Evolutionary conservation across 2,888 invertebrate species (phyloP), one percentile per base, ranked within the genome.

Genomic region (Sycophila texana): DNA sequence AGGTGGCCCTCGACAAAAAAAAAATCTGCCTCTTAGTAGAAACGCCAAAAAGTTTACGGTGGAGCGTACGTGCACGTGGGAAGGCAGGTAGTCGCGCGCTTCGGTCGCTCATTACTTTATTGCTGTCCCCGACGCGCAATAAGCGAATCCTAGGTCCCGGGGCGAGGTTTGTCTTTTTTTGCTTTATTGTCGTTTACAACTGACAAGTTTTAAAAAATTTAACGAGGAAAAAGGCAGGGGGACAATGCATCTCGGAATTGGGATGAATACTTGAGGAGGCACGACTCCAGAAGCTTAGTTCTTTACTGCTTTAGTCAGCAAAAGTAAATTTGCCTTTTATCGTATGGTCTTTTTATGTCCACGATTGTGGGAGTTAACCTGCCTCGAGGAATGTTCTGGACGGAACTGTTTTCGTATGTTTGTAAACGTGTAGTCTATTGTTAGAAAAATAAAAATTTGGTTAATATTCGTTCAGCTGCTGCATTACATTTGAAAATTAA

Each of bases 41-140:
- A 61, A 53, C 12, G 53, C 16, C 53, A n/a, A 53, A 53, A n/a
- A 53, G 53, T 47, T 39, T 67, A 67, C 67, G 30, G 53, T 53
- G 22, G 3, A 26, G 22, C 47, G 61, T 5, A 53, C 16, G 53
- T 13, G 7, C n/a, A 53, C 39, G 12, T 49, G 47, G 13, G 4
- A 4, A 39, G 47, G 30, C 68, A 74, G 68, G 71, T 70, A 79
- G 30, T n/a, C 5, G 55, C 49, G 5, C 49, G 14, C 26, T 16
- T 26, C 55, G 39, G n/a, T 51, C 71, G 73, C 81, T 75, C 68
- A 78, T 81, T 78, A 75, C 53, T 73, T 81, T 78, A 81, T 78
- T 78, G 72, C 22, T 55, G 18, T 63, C 22, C 47, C 53, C 51
- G 68, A 68, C 77, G 63, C 47, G 30, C 61, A 49, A 61, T 57